Percentiles rank a stretch among this genome's conserved stretches.
Conservation (phyloP, 2,113 vertebrate genomes). For the Atlantisia rogersi region DNA sequence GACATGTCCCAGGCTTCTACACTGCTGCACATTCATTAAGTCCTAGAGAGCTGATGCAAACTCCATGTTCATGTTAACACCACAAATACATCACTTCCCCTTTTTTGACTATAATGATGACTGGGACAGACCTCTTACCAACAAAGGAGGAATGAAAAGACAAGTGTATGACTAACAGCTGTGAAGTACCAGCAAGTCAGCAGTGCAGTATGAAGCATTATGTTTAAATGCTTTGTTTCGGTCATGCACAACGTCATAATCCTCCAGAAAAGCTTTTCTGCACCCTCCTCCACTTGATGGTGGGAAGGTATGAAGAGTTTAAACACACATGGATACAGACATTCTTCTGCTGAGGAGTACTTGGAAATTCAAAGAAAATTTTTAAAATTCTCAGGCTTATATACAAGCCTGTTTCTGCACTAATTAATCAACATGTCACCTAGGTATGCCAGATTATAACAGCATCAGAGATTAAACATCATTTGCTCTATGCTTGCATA, state of each 20-base stretch:
- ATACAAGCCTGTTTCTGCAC: background rate
- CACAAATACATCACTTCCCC: background rate
- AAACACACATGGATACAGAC: background rate
- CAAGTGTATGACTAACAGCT: background rate
- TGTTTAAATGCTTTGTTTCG: background rate
- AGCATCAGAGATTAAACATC: background rate
- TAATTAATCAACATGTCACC: background rate
- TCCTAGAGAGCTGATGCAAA: background rate
- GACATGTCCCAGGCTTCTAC: background rate
- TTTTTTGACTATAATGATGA: background rate
- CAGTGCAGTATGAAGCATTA: accelerated
- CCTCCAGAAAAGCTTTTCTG: background rate
- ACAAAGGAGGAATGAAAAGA: background rate
- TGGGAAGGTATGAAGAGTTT: background rate
- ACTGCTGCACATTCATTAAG: background rate
- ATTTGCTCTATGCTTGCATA: background rate
- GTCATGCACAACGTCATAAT: background rate
- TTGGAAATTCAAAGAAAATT: background rate
- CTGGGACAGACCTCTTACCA: background rate
- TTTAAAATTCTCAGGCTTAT: background rate
- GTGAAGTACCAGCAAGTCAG: background rate
- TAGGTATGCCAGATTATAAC: background rate
- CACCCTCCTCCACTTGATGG: background rate
- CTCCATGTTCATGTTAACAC: background rate
- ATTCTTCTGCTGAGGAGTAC: background rate